These are phyloP conservation scores for Myotis planiceps DNA, from an alignment of 2,797 vertebrate species.

Conservation along the genomic window DNA sequence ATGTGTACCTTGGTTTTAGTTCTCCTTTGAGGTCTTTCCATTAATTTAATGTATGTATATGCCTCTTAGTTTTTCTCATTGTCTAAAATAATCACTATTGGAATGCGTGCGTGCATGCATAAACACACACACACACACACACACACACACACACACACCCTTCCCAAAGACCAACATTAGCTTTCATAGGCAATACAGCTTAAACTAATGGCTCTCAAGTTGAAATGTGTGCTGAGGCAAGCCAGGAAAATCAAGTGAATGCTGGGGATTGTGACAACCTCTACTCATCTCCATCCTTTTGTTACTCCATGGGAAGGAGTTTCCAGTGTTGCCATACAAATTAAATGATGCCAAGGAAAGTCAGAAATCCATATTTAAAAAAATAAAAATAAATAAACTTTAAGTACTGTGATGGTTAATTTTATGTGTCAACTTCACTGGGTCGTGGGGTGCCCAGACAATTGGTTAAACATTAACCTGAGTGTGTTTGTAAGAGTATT, in stretches of 20 bases:
- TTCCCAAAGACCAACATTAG: neutral
- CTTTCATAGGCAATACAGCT: neutral
- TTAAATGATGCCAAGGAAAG: neutral
- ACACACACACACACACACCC: fast-evolving
- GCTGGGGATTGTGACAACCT: neutral
- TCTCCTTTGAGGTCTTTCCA: neutral
- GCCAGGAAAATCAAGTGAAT: neutral
- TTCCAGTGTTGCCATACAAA: neutral
- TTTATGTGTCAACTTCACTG: neutral
- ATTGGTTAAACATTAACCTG: neutral
- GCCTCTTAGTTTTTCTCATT: neutral
- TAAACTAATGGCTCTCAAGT: neutral
- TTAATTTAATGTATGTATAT: neutral
- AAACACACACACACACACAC: neutral
- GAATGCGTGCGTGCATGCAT: neutral
- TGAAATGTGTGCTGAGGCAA: neutral
- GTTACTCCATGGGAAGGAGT: neutral
- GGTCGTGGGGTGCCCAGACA: neutral
- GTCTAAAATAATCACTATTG: neutral
- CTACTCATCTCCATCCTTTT: neutral
- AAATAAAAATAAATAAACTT: neutral
- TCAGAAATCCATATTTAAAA: neutral
- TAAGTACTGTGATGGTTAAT: neutral
- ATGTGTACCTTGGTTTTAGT: neutral
- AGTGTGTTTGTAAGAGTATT: neutral